Evolutionary conservation across 2,888 invertebrate genomes (phyloP), one percentile per base, ranked within the genome.

Genomic region (Drosophila putrida): DNA sequence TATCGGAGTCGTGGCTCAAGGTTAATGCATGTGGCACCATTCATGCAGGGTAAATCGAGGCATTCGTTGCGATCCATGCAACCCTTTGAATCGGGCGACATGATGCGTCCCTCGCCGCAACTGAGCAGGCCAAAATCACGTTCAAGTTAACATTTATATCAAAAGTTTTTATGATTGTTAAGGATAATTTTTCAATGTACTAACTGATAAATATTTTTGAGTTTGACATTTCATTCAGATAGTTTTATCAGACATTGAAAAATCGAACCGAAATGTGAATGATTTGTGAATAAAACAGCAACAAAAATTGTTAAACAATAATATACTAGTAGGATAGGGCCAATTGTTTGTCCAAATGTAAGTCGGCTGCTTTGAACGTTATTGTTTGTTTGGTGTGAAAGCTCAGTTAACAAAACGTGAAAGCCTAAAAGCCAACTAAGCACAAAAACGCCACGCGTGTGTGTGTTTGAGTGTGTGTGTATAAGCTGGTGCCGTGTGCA

Each of bases 31-130:
- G 96, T 95, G 78, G 98, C 98, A 78, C 98, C 98, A 93, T 98
- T 98, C 91, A 97, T 95, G 93, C 98, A 98, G 75, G 98, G 98
- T 93, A 96, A 95, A 94, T 98, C 97, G 93, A 97, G 95, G 93
- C 98, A 98, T 93, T 98, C 98, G 94, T 98, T 97, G 93, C 97
- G 97, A 94, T 98, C 98, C 94, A 96, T 96, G 94, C 98, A 98
- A 92, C 97, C 97, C 93, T 98, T 97, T 91, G 95, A 95, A 93
- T 98, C 98, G 80, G 96, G 95, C 71, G 98, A 96, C 93, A 97
- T 96, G 91, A 97, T 95, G 93, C 96, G 96, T 93, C 98, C 98
- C 94, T 97, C 97, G 91, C 97, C 98, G 94, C 98, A 98, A 93
- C 98, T 98, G 57, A 61, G 10, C 31, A 6, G 8, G 8, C 31